A percentile compares a stretch with the other conserved stretches of the same genome.
Conservation (phyloP, 2,113 vertebrate species). For the Balaenoptera acutorostrata region DNA sequence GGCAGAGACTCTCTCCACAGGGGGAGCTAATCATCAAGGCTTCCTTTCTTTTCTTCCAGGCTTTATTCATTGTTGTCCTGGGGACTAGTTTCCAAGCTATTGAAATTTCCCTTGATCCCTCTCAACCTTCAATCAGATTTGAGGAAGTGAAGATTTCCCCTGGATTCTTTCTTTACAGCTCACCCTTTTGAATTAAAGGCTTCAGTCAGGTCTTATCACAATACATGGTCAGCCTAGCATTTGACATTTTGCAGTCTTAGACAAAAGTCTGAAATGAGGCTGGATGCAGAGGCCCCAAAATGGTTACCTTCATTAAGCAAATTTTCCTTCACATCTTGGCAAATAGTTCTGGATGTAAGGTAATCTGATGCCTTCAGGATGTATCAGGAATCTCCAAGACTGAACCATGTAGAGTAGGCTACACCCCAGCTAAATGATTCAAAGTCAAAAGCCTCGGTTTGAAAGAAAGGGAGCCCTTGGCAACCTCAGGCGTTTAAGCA, state of each 20-base stretch:
- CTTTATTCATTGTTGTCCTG: conserved; percentile 43
- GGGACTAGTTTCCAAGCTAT: conserved; percentile 40
- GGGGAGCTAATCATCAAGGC: conserved; percentile 33
- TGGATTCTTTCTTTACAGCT: conserved; percentile 37
- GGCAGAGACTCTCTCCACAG: conserved; percentile 45
- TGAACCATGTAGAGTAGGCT: not conserved
- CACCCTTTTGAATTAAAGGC: conserved; percentile 41
- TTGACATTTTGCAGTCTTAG: conserved; percentile 44
- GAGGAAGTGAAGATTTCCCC: conserved; percentile 55
- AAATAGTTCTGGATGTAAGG: not conserved
- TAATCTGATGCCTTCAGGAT: not conserved
- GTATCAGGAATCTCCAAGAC: not conserved
- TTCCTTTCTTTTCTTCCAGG: conserved; percentile 49
- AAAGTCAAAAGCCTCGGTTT: not conserved
- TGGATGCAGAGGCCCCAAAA: not conserved
- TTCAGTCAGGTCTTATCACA: conserved; percentile 27
- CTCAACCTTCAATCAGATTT: conserved; percentile 47
- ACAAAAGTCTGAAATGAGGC: conserved; percentile 6
- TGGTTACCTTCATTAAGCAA: not conserved
- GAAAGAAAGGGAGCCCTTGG: not conserved
- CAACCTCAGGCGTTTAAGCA: not conserved
- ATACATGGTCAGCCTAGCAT: not conserved
- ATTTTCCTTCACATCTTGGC: not conserved
- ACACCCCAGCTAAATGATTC: not conserved
- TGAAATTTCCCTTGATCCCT: conserved; percentile 56